Evolutionary conservation across 2,797 vertebrate genomes (phyloP), one percentile per base, ranked within the genome.

Genomic region (Cossypha dichroa): DNA sequence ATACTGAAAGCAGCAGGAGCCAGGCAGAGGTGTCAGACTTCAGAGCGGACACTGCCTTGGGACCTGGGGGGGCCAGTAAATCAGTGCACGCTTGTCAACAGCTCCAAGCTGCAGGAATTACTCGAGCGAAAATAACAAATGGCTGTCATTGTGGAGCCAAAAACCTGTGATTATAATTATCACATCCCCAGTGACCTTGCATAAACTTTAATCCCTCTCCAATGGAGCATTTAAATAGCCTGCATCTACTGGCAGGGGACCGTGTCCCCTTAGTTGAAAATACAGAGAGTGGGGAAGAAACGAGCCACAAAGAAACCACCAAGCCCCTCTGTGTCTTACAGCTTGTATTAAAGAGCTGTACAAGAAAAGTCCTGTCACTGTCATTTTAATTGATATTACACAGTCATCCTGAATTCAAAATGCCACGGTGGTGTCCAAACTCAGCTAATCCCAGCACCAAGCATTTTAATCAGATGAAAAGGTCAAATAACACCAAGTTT

Each of bases 161-260:
- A 99, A 99, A 99, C 99, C 99, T 99, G 99, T 99, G 99, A 99
- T 99, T 99, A 99, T 99, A 99, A 99, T 99, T 99, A 99, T 99
- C 99, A 99, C 99, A 99, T 99, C 99, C 99, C 99, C 99, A 98
- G 99, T 99, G 99, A 99, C 99, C 99, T 99, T 99, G 99, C 99
- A 99, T 99, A 99, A 99, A 99, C 99, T 99, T 99, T 99, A 99
- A 99, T 99, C 99, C 98, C 99, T 99, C 99, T 99, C 99, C 99
- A 99, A 99, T 99, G 99, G 99, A 99, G 99, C 99, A 99, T 99
- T 99, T 99, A 99, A 99, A 99, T 99, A 99, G 99, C 98, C 98
- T 98, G 97, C 98, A 94, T 98, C 97, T 98, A 98, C 95, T 98
- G 96, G 95, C 97, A 93, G 96, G 97, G 96, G 97, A 98, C 97